Conservation (phyloP, 2,113 vertebrate species). For the Morone chrysops region DNA sequence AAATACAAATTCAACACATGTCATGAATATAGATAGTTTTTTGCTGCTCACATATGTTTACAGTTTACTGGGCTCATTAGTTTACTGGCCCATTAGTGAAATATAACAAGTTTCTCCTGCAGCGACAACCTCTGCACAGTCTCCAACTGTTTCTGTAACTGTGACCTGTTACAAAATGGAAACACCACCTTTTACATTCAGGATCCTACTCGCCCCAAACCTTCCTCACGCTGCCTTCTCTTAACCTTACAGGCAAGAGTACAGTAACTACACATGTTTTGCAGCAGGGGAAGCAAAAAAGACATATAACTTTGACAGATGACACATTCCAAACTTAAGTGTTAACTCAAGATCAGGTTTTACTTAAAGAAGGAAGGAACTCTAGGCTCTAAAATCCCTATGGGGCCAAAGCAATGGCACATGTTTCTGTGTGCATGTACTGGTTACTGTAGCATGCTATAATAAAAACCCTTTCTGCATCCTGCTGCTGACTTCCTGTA, state of each 20-base stretch:
- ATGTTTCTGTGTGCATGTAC: slow-evolving; percentile 6
- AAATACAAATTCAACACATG: neutral
- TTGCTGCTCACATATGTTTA: slow-evolving; percentile 31
- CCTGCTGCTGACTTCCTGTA: slow-evolving; percentile 45
- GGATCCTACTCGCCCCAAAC: neutral
- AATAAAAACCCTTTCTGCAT: slow-evolving; percentile 35
- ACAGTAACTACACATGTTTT: slow-evolving; percentile 31
- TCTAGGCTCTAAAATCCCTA: slow-evolving; percentile 19
- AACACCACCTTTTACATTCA: slow-evolving; percentile 16
- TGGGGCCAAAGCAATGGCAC: slow-evolving; percentile 36
- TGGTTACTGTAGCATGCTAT: slow-evolving; percentile 33
- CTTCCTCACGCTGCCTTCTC: neutral
- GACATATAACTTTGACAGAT: slow-evolving; percentile 26
- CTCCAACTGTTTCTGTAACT: slow-evolving; percentile 13
- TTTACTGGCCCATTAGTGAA: slow-evolving; percentile 20
- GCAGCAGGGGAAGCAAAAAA: slow-evolving; percentile 14
- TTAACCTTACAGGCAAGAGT: slow-evolving; percentile 8
- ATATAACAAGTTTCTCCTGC: slow-evolving; percentile 24
- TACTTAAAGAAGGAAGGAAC: slow-evolving; percentile 31
- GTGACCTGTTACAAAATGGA: slow-evolving; percentile 20
- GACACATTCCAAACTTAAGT: slow-evolving; percentile 37
- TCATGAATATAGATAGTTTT: neutral
- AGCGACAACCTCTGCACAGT: slow-evolving; percentile 28
- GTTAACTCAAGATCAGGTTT: slow-evolving; percentile 46
- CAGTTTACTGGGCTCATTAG: slow-evolving; percentile 23